These are phyloP conservation scores for Dendropsophus ebraccatus DNA, from an alignment of 2,113 vertebrate genomes.

Conservation along the genomic window DNA sequence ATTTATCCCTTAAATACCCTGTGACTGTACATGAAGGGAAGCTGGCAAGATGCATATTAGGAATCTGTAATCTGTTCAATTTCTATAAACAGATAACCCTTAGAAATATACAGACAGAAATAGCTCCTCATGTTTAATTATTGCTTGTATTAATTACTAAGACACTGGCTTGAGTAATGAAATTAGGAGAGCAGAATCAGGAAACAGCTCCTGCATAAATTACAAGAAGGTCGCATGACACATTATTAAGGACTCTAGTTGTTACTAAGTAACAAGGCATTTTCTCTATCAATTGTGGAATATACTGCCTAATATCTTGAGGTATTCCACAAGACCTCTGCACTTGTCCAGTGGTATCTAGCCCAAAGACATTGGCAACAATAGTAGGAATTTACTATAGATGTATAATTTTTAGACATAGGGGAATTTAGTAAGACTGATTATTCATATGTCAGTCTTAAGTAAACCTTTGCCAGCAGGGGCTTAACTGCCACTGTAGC, in stretches of 20 bases:
- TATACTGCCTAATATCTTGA: no score
- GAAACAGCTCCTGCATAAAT: slow-evolving; percentile 23
- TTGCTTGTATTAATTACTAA: slow-evolving; percentile 42
- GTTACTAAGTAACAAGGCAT: not conserved
- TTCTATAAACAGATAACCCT: slow-evolving; percentile 47
- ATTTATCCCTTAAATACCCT: slow-evolving; percentile 25
- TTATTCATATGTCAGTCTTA: no score
- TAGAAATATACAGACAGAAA: slow-evolving; percentile 5
- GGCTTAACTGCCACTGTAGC: no score
- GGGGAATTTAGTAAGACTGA: no score
- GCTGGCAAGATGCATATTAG: slow-evolving; percentile 7
- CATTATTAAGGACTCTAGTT: not conserved
- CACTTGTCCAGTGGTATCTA: no score
- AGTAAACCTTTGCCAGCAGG: no score
- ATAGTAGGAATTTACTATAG: no score
- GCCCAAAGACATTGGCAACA: no score
- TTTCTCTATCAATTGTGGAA: no score
- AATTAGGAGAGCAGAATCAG: slow-evolving; percentile 3
- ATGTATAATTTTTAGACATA: no score
- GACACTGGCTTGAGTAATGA: slow-evolving; percentile 11
- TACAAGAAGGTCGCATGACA: not conserved
- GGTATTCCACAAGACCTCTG: no score
- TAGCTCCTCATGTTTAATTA: slow-evolving; percentile 34
- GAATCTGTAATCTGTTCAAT: slow-evolving; percentile 12
- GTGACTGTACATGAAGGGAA: not conserved